Conservation (phyloP, 1,140 invertebrate genomes). For the Aphaenogaster floridana region DNA sequence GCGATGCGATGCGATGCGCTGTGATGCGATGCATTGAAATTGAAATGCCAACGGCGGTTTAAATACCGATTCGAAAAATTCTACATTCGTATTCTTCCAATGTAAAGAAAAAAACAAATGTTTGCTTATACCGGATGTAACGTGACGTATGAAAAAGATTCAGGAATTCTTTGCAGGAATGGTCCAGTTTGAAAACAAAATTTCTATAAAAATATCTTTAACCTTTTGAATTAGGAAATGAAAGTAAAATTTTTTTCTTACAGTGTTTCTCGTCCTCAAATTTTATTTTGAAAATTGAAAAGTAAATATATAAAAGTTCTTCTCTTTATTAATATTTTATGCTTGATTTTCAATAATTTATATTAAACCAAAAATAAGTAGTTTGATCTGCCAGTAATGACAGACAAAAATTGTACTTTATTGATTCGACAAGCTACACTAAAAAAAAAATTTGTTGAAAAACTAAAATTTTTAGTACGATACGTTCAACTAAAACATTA, state of each 20-base stretch:
- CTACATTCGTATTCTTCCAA: background rate
- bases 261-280: background rate
- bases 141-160: background rate
- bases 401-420: no score
- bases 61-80: background rate
- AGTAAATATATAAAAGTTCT: background rate
- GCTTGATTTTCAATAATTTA: background rate
- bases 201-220: background rate
- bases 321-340: background rate
- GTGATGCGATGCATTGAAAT: background rate
- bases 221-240: background rate
- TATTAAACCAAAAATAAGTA: no score
- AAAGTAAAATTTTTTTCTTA: background rate
- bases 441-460: no score
- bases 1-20: slow-evolving; percentile 42
- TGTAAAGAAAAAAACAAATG: background rate
- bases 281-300: background rate
- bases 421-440: no score
- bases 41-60: background rate
- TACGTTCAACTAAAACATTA: no score
- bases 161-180: background rate
- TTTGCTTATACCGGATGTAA: background rate
- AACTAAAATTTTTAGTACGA: no score
- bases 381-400: no score
- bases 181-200: background rate